A percentile compares a stretch with the other conserved stretches of the same genome.
Conservation (phyloP, 2,888 invertebrate genomes). For the Spilarctia lutea region DNA sequence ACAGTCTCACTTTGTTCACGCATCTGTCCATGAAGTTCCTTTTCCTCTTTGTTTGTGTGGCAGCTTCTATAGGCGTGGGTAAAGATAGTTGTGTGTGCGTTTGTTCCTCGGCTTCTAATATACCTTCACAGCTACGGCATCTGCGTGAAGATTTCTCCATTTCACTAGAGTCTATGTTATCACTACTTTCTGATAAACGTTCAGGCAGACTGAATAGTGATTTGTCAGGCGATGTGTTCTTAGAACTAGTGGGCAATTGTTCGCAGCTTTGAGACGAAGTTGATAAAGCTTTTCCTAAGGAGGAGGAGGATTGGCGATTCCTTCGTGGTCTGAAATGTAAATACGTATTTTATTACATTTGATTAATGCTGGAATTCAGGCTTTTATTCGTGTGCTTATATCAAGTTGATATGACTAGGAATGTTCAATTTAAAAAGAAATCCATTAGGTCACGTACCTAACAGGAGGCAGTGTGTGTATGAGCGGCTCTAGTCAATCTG, state of each 20-base stretch:
- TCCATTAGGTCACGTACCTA: constrained; percentile 56
- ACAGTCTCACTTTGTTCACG: constrained; percentile 93
- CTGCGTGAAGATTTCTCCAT: constrained; percentile 74
- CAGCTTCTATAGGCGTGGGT: constrained; percentile 86
- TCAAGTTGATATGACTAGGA: background rate
- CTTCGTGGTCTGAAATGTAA: constrained; percentile 77
- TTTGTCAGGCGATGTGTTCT: constrained; percentile 79
- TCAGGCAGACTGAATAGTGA: constrained; percentile 78
- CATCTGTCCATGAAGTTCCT: constrained; percentile 95
- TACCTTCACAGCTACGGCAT: constrained; percentile 88
- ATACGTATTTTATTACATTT: constrained; percentile 1
- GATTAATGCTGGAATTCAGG: background rate
- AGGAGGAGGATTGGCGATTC: constrained; percentile 77
- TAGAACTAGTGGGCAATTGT: constrained; percentile 77
- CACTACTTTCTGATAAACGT: constrained; percentile 77
- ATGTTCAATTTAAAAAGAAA: background rate
- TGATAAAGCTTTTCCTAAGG: constrained; percentile 72
- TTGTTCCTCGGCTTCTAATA: constrained; percentile 85
- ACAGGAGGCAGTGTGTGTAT: constrained; percentile 86
- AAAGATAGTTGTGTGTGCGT: constrained; percentile 86
- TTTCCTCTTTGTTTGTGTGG: constrained; percentile 88
- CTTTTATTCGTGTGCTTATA: background rate
- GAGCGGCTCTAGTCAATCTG: constrained; percentile 94
- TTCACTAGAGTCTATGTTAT: constrained; percentile 70
- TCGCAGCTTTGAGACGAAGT: constrained; percentile 79